These are phyloP conservation scores for Apus apus DNA, from an alignment of 2,113 vertebrate species.

Conservation along the genomic window DNA sequence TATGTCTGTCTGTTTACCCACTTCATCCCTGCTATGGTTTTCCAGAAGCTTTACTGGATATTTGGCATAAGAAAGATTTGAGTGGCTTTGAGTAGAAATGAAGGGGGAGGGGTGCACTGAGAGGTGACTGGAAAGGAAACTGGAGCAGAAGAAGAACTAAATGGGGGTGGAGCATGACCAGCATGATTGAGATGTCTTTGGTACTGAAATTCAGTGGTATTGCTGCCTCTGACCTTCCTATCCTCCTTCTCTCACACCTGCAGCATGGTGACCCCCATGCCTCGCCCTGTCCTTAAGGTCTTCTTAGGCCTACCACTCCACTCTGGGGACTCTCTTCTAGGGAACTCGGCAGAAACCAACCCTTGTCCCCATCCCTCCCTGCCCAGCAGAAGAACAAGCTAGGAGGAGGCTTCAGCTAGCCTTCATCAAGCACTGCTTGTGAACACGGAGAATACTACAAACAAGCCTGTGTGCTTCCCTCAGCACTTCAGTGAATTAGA, in stretches of 20 bases:
- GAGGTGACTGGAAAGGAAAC: neutral
- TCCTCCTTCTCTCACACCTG: neutral
- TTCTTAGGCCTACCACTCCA: neutral
- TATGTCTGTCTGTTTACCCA: conserved; percentile 28
- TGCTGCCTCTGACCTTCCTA: neutral
- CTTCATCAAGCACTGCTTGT: neutral
- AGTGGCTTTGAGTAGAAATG: neutral
- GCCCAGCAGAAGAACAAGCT: neutral
- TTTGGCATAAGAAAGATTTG: neutral
- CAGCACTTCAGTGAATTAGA: neutral
- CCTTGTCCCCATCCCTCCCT: neutral
- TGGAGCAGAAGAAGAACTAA: neutral
- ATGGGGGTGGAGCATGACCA: neutral
- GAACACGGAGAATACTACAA: neutral
- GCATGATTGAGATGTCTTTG: neutral
- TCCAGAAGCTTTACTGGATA: neutral
- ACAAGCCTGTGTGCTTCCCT: neutral
- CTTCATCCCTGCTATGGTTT: neutral
- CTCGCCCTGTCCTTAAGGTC: neutral
- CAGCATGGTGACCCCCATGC: neutral
- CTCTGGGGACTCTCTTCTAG: neutral
- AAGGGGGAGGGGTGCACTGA: neutral
- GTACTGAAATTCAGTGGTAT: neutral
- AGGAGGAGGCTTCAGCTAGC: neutral
- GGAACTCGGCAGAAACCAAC: neutral